Evolutionary conservation across 2,888 invertebrate genomes (phyloP).

Genomic region (Embidobia sp.): DNA sequence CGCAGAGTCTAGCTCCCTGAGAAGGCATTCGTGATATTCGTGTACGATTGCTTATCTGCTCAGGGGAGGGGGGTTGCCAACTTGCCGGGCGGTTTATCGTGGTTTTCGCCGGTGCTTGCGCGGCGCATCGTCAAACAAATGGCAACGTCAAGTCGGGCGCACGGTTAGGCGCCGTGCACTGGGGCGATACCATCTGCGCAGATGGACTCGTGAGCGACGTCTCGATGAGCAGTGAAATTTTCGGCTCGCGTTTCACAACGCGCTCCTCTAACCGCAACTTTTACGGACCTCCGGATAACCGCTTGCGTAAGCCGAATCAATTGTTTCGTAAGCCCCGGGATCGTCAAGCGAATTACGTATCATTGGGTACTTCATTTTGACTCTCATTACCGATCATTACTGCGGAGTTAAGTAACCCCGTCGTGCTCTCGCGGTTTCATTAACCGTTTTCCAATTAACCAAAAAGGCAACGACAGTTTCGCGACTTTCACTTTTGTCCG

Average conservation of each 20-base stretch:
- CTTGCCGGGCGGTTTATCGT: background rate
- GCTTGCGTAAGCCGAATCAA: conserved; percentile 30
- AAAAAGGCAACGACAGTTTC: background rate
- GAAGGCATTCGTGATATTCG: too few species aligned
- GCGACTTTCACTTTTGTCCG: conserved; percentile 10
- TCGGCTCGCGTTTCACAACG: conserved; percentile 72
- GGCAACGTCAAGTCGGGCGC: conserved; percentile 51
- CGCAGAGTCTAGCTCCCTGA: too few species aligned
- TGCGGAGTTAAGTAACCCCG: conserved; percentile 6
- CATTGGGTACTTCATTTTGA: conserved; percentile 15
- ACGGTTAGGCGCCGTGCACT: conserved; percentile 50
- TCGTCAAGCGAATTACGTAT: conserved; percentile 17
- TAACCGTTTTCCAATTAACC: background rate
- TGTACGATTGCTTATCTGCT: too few species aligned
- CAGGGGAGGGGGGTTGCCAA: too few species aligned
- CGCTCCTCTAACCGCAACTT: conserved; percentile 38
- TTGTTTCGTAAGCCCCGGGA: conserved; percentile 20
- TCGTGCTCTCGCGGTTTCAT: too few species aligned
- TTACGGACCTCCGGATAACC: conserved; percentile 15
- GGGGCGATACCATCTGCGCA: conserved; percentile 70
- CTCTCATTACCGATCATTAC: conserved; percentile 9
- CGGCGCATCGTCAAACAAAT: conserved; percentile 51
- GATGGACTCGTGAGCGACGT: conserved; percentile 70
- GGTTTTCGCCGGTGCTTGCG: too few species aligned
- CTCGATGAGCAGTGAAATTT: conserved; percentile 71